Percentiles rank a stretch among this genome's conserved stretches.
Evolutionary conservation across 2,113 vertebrate species (phyloP).

Genomic region (Cricetomys ansorgei): DNA sequence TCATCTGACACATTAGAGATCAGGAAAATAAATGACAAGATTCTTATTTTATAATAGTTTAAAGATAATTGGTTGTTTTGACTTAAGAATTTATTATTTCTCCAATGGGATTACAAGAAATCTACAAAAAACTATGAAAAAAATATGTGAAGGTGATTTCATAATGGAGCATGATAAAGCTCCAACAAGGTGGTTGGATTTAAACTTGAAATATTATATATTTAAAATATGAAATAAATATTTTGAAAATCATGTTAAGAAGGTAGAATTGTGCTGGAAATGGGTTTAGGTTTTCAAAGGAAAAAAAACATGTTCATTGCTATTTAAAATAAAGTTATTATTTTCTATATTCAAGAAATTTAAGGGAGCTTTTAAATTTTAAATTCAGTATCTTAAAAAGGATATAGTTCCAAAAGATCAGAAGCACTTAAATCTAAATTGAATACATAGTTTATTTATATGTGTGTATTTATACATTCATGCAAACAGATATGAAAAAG

Average conservation of each 20-base stretch:
- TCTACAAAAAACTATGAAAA: not conserved
- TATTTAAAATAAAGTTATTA: not conserved
- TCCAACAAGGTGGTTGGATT: not conserved
- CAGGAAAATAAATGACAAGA: not conserved
- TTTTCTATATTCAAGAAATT: not conserved
- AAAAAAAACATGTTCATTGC: not conserved
- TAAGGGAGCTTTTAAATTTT: slow-evolving; percentile 34
- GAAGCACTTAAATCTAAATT: not conserved
- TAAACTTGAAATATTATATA: not conserved
- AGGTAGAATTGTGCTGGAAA: not conserved
- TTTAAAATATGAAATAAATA: not conserved
- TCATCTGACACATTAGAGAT: not conserved
- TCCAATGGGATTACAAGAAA: not conserved
- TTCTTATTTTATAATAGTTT: not conserved
- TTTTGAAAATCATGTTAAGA: not conserved
- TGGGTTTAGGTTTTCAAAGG: slow-evolving; percentile 12
- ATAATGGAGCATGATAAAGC: not conserved
- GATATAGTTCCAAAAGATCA: not conserved
- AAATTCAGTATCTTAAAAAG: not conserved
- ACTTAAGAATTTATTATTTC: not conserved
- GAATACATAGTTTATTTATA: not conserved
- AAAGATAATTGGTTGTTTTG: not conserved
- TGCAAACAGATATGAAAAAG: not conserved
- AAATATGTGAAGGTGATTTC: not conserved
- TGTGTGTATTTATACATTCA: not conserved